phyloP scores from a whole-genome alignment of 1,140 invertebrate genomes.

The Bombus confusus region DNA sequence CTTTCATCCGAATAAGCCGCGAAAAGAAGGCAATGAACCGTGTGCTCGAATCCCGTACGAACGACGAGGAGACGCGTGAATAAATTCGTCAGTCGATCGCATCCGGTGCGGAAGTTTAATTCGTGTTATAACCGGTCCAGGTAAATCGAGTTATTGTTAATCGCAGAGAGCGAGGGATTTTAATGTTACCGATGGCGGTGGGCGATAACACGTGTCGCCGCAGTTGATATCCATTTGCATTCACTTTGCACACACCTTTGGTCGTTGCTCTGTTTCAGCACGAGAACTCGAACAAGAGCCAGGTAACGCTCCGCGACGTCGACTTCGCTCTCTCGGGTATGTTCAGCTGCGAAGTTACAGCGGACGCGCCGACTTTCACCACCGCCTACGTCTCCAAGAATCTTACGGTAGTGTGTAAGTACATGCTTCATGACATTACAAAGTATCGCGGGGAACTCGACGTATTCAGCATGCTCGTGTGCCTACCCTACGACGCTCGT shows the following conservation, averaged over 20 bases:
- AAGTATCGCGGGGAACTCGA: conserved; percentile 35
- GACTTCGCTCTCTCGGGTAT: conserved; percentile 89
- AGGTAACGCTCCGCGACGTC: conserved; percentile 88
- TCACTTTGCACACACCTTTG: conserved; percentile 35
- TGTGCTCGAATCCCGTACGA: not conserved
- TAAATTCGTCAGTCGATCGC: conserved; percentile 14
- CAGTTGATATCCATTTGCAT: conserved; percentile 38
- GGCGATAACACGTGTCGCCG: conserved; percentile 31
- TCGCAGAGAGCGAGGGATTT: not conserved
- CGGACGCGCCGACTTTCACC: conserved; percentile 89
- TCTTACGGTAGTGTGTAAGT: conserved; percentile 90
- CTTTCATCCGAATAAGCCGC: not conserved
- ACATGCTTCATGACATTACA: conserved; percentile 46
- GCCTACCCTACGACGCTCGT: not conserved
- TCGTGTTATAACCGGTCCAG: conserved; percentile 35
- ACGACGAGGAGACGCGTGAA: not conserved
- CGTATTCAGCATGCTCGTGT: conserved; percentile 15
- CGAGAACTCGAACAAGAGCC: conserved; percentile 87
- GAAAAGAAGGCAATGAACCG: conserved; percentile 22
- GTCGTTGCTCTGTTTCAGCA: conserved; percentile 83
- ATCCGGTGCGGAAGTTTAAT: conserved; percentile 30
- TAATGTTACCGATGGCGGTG: not conserved
- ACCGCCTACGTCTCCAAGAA: conserved; percentile 86
- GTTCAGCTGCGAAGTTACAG: conserved; percentile 93
- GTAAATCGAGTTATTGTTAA: conserved; percentile 46